These are phyloP conservation scores for Pomatostomus ruficeps DNA, from an alignment of 2,113 vertebrate species.

Conservation along the genomic window DNA sequence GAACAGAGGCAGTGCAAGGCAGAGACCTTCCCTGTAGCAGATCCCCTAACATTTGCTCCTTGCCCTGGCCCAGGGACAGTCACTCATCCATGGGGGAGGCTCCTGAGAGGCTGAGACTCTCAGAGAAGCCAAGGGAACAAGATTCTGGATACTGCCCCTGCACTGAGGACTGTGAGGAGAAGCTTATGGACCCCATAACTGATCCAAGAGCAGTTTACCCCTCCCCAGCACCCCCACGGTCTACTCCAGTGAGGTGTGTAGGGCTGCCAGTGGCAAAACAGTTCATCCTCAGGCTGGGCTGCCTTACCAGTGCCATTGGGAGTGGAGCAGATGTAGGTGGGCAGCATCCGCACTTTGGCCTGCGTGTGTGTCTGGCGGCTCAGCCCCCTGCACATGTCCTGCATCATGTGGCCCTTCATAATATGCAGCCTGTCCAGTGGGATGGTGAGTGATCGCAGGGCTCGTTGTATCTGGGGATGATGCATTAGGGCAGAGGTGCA, in stretches of 20 bases:
- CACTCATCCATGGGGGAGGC: accelerated
- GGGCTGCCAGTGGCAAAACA: neutral
- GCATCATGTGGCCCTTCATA: constrained; percentile 69
- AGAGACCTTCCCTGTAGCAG: neutral
- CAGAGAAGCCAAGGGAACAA: neutral
- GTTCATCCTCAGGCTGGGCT: neutral
- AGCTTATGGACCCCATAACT: neutral
- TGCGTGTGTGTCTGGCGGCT: constrained; percentile 17
- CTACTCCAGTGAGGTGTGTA: accelerated
- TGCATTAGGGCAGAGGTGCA: neutral
- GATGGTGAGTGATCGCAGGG: constrained; percentile 67
- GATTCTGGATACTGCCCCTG: neutral
- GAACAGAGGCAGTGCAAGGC: neutral
- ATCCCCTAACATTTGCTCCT: neutral
- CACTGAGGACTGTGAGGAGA: neutral
- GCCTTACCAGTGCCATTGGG: constrained; percentile 82
- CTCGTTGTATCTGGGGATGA: constrained; percentile 63
- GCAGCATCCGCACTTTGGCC: constrained; percentile 79
- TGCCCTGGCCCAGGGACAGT: neutral
- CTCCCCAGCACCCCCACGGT: neutral
- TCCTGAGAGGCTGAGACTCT: neutral
- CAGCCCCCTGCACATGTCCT: constrained; percentile 72
- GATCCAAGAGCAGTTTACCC: neutral
- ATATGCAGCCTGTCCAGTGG: constrained; percentile 56
- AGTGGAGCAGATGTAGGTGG: constrained; percentile 79